Percentiles rank a stretch among this genome's conserved stretches.
phyloP scores from a whole-genome alignment of 2,113 vertebrate genomes.

The Rousettus leschenaultii region DNA sequence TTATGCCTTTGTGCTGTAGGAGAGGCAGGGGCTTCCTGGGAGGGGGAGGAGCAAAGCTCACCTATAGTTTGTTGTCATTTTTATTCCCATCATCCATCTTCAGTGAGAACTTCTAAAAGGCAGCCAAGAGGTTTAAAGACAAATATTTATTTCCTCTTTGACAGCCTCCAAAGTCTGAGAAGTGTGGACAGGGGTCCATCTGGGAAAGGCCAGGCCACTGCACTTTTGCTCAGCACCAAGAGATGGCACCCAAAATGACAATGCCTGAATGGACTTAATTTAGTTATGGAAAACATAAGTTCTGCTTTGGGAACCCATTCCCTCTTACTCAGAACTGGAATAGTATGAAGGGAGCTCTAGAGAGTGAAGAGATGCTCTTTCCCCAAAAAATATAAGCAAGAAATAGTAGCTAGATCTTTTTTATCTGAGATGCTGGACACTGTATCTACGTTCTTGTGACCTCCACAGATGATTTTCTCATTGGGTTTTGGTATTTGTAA shows the following conservation, averaged over 20 bases:
- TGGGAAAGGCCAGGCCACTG: too few species aligned
- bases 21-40: neutral
- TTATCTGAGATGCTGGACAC: neutral
- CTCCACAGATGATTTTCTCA: neutral
- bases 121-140: neutral
- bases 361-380: neutral
- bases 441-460: neutral
- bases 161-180: neutral
- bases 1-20: neutral
- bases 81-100: neutral
- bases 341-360: neutral
- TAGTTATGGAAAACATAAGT: neutral
- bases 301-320: neutral
- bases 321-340: neutral
- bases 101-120: neutral
- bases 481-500: neutral
- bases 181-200: accelerated
- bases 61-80: neutral
- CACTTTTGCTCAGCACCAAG: neutral
- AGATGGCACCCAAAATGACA: neutral
- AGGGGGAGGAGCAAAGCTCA: too few species aligned
- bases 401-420: neutral
- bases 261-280: neutral
- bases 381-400: neutral
- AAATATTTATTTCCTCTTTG: neutral